Conservation (phyloP, 2,113 vertebrate genomes). For the Vireo altiloquus region DNA sequence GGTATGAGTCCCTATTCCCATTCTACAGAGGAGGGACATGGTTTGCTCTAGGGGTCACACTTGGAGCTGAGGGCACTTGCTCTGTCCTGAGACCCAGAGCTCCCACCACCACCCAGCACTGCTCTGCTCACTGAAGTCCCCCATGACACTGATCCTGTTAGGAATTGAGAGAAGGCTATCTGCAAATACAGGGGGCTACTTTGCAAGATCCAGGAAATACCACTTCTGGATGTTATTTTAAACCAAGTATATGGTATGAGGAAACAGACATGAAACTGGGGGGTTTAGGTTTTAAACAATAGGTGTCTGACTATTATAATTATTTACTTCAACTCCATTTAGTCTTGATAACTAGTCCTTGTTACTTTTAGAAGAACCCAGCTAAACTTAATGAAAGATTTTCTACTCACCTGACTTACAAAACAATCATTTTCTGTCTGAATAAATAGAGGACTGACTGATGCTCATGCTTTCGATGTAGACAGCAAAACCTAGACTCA, state of each 20-base stretch:
- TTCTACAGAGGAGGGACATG: neutral
- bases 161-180: neutral
- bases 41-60: neutral
- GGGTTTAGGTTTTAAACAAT: neutral
- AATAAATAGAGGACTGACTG: slow-evolving; percentile 29
- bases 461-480: neutral
- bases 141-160: neutral
- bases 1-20: neutral
- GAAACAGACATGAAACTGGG: neutral
- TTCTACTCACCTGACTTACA: slow-evolving; percentile 28
- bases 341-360: neutral
- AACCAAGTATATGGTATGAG: neutral
- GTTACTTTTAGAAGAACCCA: neutral
- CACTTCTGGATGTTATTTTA: neutral
- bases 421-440: slow-evolving; percentile 46
- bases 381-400: slow-evolving; percentile 30
- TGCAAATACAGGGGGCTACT: neutral
- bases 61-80: neutral
- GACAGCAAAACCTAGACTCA: slow-evolving; percentile 31
- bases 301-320: neutral
- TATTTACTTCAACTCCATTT: neutral
- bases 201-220: neutral
- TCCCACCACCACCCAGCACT: neutral
- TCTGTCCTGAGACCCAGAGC: neutral
- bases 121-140: neutral